A percentile compares a stretch with the other conserved stretches of the same genome.
phyloP scores from a whole-genome alignment of 2,797 vertebrate genomes.

The Triplophysa yarkandensis region DNA sequence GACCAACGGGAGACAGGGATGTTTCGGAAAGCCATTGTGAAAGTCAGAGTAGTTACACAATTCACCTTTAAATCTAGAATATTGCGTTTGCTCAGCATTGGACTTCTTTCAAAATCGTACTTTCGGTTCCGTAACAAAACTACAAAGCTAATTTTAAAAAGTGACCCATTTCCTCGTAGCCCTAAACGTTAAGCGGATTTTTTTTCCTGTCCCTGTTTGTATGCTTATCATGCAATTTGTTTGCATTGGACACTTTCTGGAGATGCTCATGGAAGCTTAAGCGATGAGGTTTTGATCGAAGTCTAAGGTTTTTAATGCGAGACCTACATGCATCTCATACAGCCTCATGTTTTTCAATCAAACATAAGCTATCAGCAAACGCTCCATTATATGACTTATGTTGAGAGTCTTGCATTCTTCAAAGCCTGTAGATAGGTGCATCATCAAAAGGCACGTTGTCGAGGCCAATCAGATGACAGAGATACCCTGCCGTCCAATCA shows the following conservation, averaged over 20 bases:
- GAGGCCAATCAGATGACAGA: slow-evolving; percentile 37
- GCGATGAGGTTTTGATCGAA: slow-evolving; percentile 52
- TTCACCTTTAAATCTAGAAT: background rate
- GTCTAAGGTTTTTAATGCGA: slow-evolving; percentile 49
- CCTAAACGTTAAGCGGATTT: background rate
- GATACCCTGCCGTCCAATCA: slow-evolving; percentile 31
- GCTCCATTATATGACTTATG: slow-evolving; percentile 5
- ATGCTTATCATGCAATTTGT: slow-evolving; percentile 29
- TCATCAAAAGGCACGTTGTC: slow-evolving; percentile 15
- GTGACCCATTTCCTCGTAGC: slow-evolving; percentile 23
- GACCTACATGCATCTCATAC: slow-evolving; percentile 38
- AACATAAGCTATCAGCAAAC: slow-evolving; percentile 4
- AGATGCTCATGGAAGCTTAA: slow-evolving; percentile 12
- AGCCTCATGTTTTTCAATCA: slow-evolving; percentile 38
- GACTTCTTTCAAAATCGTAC: slow-evolving; percentile 21
- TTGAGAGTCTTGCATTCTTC: slow-evolving; percentile 2
- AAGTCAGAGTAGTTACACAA: background rate
- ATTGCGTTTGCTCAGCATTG: background rate
- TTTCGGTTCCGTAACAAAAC: slow-evolving; percentile 37
- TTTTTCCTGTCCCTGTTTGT: background rate
- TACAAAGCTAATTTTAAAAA: slow-evolving; percentile 28
- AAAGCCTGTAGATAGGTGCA: slow-evolving; percentile 23
- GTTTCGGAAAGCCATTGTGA: background rate
- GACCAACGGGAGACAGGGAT: background rate
- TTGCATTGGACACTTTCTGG: slow-evolving; percentile 12